Evolutionary conservation across 2,888 invertebrate genomes (phyloP), one percentile per base, ranked within the genome.

Genomic region (Aleiodes alternator): DNA sequence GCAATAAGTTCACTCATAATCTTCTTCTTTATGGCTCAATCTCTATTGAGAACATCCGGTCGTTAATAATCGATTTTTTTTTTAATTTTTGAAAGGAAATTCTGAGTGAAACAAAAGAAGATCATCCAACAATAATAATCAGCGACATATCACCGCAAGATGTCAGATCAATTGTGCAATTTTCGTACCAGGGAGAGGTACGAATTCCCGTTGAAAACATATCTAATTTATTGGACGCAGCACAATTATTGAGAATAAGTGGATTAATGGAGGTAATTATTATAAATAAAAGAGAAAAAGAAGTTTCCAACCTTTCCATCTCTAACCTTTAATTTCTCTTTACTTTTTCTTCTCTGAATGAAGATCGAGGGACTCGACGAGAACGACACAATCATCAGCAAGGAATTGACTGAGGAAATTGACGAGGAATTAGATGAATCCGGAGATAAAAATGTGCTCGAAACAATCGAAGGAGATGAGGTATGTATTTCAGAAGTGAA

Each of bases 101-200:
- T 38, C 76, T 90, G 2, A 85, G 87, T 69, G 85, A 88, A 77
- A 84, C 86, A 11, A 87, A 84, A 4, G 90, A 90, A 31, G 86
- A 87, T 72, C 86, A 88, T 77, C 85, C 90, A 12, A 88, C 87
- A 4, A 85, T 90, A 57, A 90, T 90, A 80, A 80, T 90, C n/a
- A 87, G 87, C 73, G 90, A 88, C 53, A 86, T 90, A 79, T 86
- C 87, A n/a, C 82, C 86, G 9, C 83, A 88, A 72, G 89, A 90
- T 80, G 81, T 90, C 11, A 84, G 83, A 78, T 83, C 86, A 7
- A 87, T 90, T 48, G 84, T 90, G 12, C 88, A 90, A 76, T 90
- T 89, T 76, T 86, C 85, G 34, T 90, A 90, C 76, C 86, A 88
- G 69, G 90, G 90, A 3, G 89, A 90, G 82, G 85, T 90, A 6